Base-by-base conservation (phyloP, 2,113 vertebrate genomes). In the Laticauda laticaudata region DNA sequence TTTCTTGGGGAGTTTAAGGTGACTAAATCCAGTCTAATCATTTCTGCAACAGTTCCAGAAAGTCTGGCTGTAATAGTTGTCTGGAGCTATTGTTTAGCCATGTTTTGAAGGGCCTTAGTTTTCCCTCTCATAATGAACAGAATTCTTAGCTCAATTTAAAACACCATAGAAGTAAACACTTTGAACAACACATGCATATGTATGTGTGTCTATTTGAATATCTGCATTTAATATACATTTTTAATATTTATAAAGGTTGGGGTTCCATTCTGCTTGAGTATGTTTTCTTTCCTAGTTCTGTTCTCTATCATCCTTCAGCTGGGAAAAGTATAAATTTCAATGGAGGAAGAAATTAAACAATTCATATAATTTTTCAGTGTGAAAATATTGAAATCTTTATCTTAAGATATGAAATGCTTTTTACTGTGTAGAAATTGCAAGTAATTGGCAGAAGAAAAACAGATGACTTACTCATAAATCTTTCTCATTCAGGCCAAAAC, bases 251-350 rank as follows among this genome's bases (percentile, higher is more conserved):
- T 23, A 81, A 93, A 94, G 39, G 86, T 90, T 93, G 26, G 89
- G 59, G 6, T 51, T n/a, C 48, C 89, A 92, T 2, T 34, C 56
- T 88, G 86, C 91, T 92, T 92, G 93, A 89, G 81, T 23, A 2
- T n/a, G 9, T 91, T 24, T 86, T 86, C 94, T 92, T 93, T 94
- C 61, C 90, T 86, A 95, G 53, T 61, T 26, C 93, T 23, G 39
- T 92, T 95, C 93, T 75, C 15, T 57, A 48, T 94, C 95, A 90
- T 26, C 15, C 87, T 92, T 53, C 20, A 64, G 94, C 87, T 94
- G 92, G 26, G 75, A 90, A 92, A 86, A 93, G 26, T 39, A 9
- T 26, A 45, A 11, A 0, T 94, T 95, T 93, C 92, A 87, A 45
- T 1, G 12, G 57, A 94, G 55, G 45, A 15, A 93, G 34, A 87